Evolutionary conservation across 1,140 invertebrate species (phyloP).

Genomic region (Drosophila obscura): DNA sequence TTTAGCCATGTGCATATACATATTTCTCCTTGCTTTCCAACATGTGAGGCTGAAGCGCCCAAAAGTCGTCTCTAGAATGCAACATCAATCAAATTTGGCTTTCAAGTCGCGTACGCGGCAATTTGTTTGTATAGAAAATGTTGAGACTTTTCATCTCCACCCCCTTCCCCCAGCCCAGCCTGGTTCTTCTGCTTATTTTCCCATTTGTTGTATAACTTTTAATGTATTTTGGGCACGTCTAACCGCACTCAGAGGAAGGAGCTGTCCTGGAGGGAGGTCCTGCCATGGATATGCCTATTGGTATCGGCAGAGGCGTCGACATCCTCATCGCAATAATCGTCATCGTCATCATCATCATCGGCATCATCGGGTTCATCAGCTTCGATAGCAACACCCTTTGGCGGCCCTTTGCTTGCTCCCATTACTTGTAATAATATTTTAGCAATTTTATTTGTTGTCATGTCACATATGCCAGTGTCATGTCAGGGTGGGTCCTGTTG

Average conservation of each 20-base stretch:
- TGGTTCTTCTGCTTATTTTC: constrained; percentile 6
- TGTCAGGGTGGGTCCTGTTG: constrained; percentile 30
- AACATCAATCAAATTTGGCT: constrained; percentile 81
- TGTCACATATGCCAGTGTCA: constrained; percentile 72
- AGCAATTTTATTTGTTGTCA: constrained; percentile 75
- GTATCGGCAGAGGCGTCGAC: constrained; percentile 57
- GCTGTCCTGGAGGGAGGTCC: neutral
- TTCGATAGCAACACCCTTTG: constrained; percentile 65
- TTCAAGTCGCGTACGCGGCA: constrained; percentile 80
- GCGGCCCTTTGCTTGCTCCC: constrained; percentile 55
- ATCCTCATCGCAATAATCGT: constrained; percentile 38
- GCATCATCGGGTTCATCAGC: constrained; percentile 24
- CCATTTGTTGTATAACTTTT: constrained; percentile 71
- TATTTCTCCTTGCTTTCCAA: neutral
- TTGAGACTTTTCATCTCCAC: constrained; percentile 52
- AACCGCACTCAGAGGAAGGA: constrained; percentile 54
- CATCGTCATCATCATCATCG: constrained; percentile 28
- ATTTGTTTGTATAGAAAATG: constrained; percentile 82
- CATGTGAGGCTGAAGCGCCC: constrained; percentile 32
- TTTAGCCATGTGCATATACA: neutral
- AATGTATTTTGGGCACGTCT: constrained; percentile 79
- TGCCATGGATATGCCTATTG: constrained; percentile 76
- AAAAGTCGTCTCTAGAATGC: constrained; percentile 60
- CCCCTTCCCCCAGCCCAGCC: neutral
- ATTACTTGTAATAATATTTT: constrained; percentile 82